phyloP scores from a whole-genome alignment of 1,140 invertebrate genomes.

The Bicyclus anynana region DNA sequence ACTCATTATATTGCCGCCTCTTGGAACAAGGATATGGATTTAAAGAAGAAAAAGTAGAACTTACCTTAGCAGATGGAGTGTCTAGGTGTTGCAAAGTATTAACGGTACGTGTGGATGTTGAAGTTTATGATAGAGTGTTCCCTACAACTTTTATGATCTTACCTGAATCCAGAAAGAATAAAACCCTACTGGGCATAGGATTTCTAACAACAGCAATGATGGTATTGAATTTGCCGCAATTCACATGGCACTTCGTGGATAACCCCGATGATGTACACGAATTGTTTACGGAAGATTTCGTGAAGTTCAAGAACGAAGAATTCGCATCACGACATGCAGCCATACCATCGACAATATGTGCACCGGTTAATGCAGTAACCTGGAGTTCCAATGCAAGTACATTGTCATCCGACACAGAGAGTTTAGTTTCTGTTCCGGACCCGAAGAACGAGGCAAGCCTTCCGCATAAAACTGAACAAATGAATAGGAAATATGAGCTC shows the following conservation, averaged over 20 bases:
- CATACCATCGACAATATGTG: too few relatives aligned
- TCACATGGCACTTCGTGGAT: too few relatives aligned
- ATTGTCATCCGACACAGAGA: too few relatives aligned
- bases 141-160: slow-evolving; percentile 21
- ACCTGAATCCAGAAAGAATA: slow-evolving; percentile 14
- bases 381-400: too few relatives aligned
- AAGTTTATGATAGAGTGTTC: slow-evolving; percentile 1
- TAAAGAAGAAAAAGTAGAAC: neutral
- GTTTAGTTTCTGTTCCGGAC: too few relatives aligned
- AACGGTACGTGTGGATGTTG: neutral
- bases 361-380: too few relatives aligned
- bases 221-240: slow-evolving; percentile 24
- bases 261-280: too few relatives aligned
- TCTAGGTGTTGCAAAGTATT: neutral
- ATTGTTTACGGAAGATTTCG: too few relatives aligned
- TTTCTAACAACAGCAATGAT: slow-evolving; percentile 23
- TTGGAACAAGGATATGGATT: slow-evolving; percentile 8
- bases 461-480: too few relatives aligned
- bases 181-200: slow-evolving; percentile 22
- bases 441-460: too few relatives aligned
- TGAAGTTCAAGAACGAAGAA: neutral
- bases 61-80: slow-evolving; percentile 18
- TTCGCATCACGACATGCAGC: too few relatives aligned
- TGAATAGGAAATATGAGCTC: too few relatives aligned
- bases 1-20: neutral